Conservation (phyloP, 2,113 vertebrate genomes). For the Nipponia nippon region DNA sequence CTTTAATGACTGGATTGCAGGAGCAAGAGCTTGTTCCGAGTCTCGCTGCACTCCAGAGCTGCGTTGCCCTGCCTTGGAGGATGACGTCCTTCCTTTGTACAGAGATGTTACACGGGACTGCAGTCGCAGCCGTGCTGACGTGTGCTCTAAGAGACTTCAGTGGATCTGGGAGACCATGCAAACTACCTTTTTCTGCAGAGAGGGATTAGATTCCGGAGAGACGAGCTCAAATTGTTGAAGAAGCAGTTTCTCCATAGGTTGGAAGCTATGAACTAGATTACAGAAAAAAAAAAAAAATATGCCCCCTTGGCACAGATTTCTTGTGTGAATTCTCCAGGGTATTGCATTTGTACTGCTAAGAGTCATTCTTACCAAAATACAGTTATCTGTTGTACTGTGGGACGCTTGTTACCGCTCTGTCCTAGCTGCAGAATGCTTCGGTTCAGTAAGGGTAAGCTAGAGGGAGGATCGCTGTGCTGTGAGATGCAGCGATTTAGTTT, state of each 20-base stretch:
- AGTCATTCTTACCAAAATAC: background rate
- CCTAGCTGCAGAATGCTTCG: background rate
- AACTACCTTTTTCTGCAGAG: background rate
- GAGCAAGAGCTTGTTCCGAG: background rate
- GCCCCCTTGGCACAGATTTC: background rate
- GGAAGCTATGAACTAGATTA: background rate
- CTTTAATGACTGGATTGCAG: background rate
- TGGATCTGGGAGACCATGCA: background rate
- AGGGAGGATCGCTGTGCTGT: background rate
- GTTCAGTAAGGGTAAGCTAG: background rate
- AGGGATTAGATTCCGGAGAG: background rate
- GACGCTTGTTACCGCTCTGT: too few species aligned
- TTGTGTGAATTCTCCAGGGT: background rate
- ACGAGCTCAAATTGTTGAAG: background rate
- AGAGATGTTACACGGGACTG: background rate
- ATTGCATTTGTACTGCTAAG: background rate
- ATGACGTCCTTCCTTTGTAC: background rate
- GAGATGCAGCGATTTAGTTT: background rate
- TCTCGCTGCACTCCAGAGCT: background rate
- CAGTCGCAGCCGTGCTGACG: background rate
- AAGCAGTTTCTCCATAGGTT: background rate
- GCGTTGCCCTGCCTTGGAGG: background rate
- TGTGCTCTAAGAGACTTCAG: background rate
- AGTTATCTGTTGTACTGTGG: background rate
- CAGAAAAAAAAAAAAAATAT: background rate